phyloP scores from a whole-genome alignment of 2,113 vertebrate genomes.

The Dromas ardeola region DNA sequence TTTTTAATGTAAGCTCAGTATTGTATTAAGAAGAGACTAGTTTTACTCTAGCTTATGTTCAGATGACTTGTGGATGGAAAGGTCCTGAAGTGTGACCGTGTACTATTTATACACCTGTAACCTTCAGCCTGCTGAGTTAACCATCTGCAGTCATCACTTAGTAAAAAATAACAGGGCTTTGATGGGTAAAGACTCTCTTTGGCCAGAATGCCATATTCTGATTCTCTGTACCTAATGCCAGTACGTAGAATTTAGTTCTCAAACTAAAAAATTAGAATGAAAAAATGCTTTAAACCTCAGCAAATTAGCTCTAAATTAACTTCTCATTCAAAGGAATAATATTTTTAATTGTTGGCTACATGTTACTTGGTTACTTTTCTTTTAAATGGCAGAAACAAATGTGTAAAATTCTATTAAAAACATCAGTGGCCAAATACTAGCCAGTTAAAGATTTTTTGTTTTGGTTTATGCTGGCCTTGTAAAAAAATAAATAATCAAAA shows the following conservation, averaged over 20 bases:
- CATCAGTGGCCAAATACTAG: background rate
- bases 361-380: background rate
- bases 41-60: background rate
- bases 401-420: background rate
- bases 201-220: background rate
- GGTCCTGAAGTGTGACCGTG: background rate
- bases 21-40: background rate
- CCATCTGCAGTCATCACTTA: background rate
- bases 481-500: background rate
- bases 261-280: background rate
- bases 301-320: background rate
- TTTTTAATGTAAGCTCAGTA: background rate
- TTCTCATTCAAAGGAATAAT: background rate
- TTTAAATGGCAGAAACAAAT: background rate
- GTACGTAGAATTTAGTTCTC: background rate
- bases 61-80: background rate
- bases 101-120: conserved; percentile 2
- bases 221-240: background rate
- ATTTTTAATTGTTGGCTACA: background rate
- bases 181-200: background rate
- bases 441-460: background rate
- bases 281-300: background rate
- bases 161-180: background rate
- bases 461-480: background rate
- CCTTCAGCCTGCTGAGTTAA: conserved; percentile 19